Percentiles rank a stretch among this genome's conserved stretches.
Conservation (phyloP, 2,797 vertebrate genomes). For the Pseudomugil tenellus region DNA sequence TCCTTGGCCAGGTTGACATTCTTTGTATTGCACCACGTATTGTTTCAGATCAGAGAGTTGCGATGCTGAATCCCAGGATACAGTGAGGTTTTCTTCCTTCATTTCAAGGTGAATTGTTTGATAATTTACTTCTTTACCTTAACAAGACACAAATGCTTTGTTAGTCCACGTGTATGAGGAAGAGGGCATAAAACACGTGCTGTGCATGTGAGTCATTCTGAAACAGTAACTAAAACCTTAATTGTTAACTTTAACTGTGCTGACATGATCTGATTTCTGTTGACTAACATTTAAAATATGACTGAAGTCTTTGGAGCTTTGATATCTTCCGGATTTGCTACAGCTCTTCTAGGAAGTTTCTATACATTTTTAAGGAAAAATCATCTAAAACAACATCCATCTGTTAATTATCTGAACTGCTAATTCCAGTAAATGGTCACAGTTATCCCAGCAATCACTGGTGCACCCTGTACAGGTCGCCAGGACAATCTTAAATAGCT, state of each 20-base stretch:
- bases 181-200: background rate
- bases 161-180: slow-evolving; percentile 10
- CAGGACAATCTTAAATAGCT: too few relatives aligned
- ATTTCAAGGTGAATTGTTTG: slow-evolving; percentile 34
- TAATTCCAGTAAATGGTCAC: too few relatives aligned
- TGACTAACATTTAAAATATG: background rate
- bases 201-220: background rate
- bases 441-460: too few relatives aligned
- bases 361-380: background rate
- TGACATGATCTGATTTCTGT: background rate
- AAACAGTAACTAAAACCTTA: background rate
- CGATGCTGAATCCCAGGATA: slow-evolving; percentile 65
- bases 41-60: slow-evolving; percentile 40
- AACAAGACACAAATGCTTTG: slow-evolving; percentile 16
- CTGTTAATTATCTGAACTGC: too few relatives aligned
- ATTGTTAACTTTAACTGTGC: background rate
- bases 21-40: slow-evolving; percentile 78
- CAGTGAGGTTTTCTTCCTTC: slow-evolving; percentile 50
- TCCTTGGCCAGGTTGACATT: slow-evolving; percentile 17
- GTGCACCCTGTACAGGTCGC: too few relatives aligned
- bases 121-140: slow-evolving; percentile 42
- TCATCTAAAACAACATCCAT: background rate
- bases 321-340: background rate
- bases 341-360: background rate
- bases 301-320: background rate